Conservation (phyloP, 2,113 vertebrate species). For the Scalopus aquaticus region DNA sequence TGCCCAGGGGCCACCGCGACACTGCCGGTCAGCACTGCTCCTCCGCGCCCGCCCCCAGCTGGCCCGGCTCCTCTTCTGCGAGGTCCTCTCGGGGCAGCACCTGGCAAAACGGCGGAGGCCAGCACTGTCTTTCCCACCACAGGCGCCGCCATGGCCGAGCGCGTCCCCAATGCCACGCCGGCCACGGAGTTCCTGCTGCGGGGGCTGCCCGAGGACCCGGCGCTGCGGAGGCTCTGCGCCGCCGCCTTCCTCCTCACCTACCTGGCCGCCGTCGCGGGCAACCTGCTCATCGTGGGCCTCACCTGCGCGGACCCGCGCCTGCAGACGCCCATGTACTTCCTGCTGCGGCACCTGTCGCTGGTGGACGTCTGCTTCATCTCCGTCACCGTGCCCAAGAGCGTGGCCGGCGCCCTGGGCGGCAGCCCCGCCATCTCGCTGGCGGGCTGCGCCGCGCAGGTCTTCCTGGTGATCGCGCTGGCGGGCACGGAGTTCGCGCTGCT, state of each 20-base stretch:
- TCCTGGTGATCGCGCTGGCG: too few relatives aligned
- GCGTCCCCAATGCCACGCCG: background rate
- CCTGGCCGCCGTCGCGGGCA: slow-evolving; percentile 49
- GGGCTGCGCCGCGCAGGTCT: slow-evolving; percentile 35
- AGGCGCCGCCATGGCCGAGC: background rate
- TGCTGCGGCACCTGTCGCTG: slow-evolving; percentile 63
- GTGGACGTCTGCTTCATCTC: slow-evolving; percentile 67
- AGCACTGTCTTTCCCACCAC: background rate
- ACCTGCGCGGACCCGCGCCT: slow-evolving; percentile 16
- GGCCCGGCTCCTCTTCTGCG: background rate
- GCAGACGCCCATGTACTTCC: slow-evolving; percentile 64
- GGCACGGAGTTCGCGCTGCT: too few relatives aligned
- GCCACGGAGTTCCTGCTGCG: slow-evolving; percentile 39
- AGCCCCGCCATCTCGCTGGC: background rate
- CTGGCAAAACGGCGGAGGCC: background rate
- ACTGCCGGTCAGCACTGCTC: too few relatives aligned
- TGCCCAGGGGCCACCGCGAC: too few relatives aligned
- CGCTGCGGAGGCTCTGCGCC: background rate
- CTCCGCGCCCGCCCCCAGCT: too few relatives aligned
- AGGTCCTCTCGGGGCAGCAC: too few relatives aligned
- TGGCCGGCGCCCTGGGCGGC: background rate
- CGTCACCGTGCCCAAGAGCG: slow-evolving; percentile 63
- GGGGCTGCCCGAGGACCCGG: background rate
- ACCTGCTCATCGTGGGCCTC: slow-evolving; percentile 55
- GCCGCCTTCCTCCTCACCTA: slow-evolving; percentile 38